Conservation (phyloP, 2,797 vertebrate species). For the Sebastes vulpes region DNA sequence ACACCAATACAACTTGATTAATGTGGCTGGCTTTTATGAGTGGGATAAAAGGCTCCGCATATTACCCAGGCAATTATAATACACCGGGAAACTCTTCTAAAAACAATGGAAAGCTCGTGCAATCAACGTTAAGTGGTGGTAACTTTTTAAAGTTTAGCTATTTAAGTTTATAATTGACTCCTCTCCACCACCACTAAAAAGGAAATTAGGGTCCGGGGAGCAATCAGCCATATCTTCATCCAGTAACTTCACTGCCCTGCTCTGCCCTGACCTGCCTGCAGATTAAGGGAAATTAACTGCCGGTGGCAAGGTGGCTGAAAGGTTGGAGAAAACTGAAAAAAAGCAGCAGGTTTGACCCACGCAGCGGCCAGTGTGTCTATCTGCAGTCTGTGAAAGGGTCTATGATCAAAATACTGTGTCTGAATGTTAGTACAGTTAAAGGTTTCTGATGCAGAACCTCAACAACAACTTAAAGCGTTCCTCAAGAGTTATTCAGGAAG, state of each 20-base stretch:
- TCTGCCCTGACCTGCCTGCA: slow-evolving; percentile 37
- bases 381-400: neutral
- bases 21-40: slow-evolving; percentile 62
- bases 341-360: neutral
- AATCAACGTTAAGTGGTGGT: slow-evolving; percentile 51
- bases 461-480: neutral
- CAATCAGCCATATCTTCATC: slow-evolving; percentile 42
- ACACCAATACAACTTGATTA: slow-evolving; percentile 63
- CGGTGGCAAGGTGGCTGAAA: slow-evolving; percentile 21
- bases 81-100: slow-evolving; percentile 36
- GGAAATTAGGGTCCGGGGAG: slow-evolving; percentile 50
- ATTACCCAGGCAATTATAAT: slow-evolving; percentile 71
- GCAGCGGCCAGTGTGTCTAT: neutral
- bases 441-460: neutral
- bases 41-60: slow-evolving; percentile 55
- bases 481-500: neutral
- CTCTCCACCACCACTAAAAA: slow-evolving; percentile 15
- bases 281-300: slow-evolving; percentile 51
- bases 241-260: slow-evolving; percentile 26
- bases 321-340: slow-evolving; percentile 5
- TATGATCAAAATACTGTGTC: neutral
- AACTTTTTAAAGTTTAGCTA: slow-evolving; percentile 55
- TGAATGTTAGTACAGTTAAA: neutral
- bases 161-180: slow-evolving; percentile 69
- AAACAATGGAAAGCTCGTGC: slow-evolving; percentile 53